Evolutionary conservation across 2,888 invertebrate genomes (phyloP), one percentile per base, ranked within the genome.

Genomic region (Erynnis tages): DNA sequence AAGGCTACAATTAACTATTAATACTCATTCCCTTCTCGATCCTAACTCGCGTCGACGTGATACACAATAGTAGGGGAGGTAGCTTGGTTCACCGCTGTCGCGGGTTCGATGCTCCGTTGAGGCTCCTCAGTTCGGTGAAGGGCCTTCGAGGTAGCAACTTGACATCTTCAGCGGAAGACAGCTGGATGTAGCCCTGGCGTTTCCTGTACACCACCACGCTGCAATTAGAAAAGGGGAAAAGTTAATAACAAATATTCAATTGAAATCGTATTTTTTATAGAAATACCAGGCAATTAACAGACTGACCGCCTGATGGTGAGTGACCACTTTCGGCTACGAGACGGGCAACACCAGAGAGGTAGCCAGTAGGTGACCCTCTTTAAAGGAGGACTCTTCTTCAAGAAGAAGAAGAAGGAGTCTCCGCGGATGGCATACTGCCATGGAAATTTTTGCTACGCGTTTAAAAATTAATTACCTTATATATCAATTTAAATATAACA

Each of bases 151-250:
- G 71, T 0, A 90, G 65, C 0, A 89, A 67, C 41, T 78, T 84
- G 23, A 78, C 65, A 40, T 82, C 82, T 34, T 89, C 89, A 0
- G 78, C 77, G 2, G 67, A 61, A 0, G 57, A 54, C 1, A 81
- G 54, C n/a, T 68, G 58, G 0, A 71, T 62, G 60, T 77, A 79
- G 3, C 77, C 79, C 40, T 69, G 71, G 1, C 90, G 76, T 57
- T 80, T 90, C 57, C 76, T 79, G 70, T 91, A 91, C 54, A 90
- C 76, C 69, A 90, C 61, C 14, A 90, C 58, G 10, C 91, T 91
- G 88, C 8, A 84, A 84, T 49, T 4, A 55, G 23, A 63, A 50
- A 49, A 17, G n/a, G 8, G 4, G 10, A 6, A 21, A 16, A 10
- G 19, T 21, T 11, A 17, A 17, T 11, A 13, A 7, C 2, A 25